A percentile compares a stretch with the other conserved stretches of the same genome.
Evolutionary conservation across 2,113 vertebrate species (phyloP).

Genomic region (Coregonus clupeaformis): DNA sequence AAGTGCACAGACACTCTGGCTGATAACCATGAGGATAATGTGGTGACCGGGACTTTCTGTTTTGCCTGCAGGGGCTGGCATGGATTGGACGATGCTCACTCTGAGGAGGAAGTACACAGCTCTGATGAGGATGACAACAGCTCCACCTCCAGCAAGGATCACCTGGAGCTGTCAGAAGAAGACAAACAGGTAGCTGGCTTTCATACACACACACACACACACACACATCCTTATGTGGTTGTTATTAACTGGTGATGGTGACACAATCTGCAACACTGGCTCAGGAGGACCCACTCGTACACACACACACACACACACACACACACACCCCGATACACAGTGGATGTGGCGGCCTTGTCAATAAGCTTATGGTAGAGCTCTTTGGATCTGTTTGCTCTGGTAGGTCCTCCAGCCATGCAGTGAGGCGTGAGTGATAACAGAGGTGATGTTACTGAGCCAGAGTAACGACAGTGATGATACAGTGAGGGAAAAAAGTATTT

Average conservation of each 20-base stretch:
- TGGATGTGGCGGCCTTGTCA: too few species aligned
- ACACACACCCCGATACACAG: not conserved
- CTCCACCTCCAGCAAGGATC: slow-evolving; percentile 88
- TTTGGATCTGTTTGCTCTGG: too few species aligned
- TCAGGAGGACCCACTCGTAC: too few species aligned
- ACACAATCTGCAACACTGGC: too few species aligned
- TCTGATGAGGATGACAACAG: slow-evolving; percentile 89
- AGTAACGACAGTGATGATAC: too few species aligned
- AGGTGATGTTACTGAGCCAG: not conserved
- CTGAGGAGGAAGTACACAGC: slow-evolving; percentile 84
- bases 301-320: not conserved
- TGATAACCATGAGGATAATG: not conserved
- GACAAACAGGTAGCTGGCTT: slow-evolving; percentile 78
- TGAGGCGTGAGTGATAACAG: not conserved
- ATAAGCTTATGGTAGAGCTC: too few species aligned
- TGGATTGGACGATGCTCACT: slow-evolving; percentile 77
- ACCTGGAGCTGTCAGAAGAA: slow-evolving; percentile 75
- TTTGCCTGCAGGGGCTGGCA: slow-evolving; percentile 58
- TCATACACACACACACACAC: slow-evolving; percentile 1
- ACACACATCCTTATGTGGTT: not conserved
- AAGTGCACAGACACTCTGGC: not conserved
- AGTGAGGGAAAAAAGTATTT: too few species aligned
- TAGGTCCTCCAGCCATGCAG: too few species aligned
- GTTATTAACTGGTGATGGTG: not conserved
- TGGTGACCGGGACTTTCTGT: slow-evolving; percentile 5